Evolutionary conservation across 2,113 vertebrate genomes (phyloP), one percentile per base, ranked within the genome.

Genomic region (Xerus inauris): DNA sequence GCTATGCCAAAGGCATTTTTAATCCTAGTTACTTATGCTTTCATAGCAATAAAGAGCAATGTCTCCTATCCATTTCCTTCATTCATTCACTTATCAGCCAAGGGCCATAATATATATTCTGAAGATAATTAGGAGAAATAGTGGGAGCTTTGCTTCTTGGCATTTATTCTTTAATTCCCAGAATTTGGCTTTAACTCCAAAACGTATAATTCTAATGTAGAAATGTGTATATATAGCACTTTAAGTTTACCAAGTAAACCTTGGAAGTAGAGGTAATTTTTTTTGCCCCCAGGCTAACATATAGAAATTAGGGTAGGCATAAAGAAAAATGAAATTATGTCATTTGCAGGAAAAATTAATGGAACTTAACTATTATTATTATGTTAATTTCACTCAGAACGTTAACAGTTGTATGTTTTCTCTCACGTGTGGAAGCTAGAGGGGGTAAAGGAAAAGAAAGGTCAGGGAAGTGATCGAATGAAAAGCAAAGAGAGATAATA

Each of bases 151-250:
- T 80, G 71, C 75, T 80, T 76, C 20, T 51, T 57, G 16, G 4
- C 38, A 38, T 26, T 32, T 13, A 73, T 51, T 62, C 5, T 8
- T 95, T 83, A 30, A 88, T 54, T 9, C 38, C 83, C 20, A 76
- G 69, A 89, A 96, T 47, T 71, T 59, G 72, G 6, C 67, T 86
- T 92, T 95, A 88, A 90, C 38, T 40, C 30, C 47, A 32, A 89
- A 79, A 76, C 65, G 76, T 81, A 45, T 62, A 90, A 94, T 49
- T 87, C 42, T 22, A 88, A 47, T 6, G 28, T 64, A 87, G 57
- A 89, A 73, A 84, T 65, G 38, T 86, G 32, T 24, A 62, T 6
- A 62, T 6, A 76, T 17, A n/a, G 86, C 65, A 79, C 57, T 88
- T 86, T 42, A 79, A 38, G 5, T 79, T 81, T 91, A 71, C 47